Evolutionary conservation across 2,888 invertebrate species (phyloP).

Genomic region (Tenthredo distinguenda): DNA sequence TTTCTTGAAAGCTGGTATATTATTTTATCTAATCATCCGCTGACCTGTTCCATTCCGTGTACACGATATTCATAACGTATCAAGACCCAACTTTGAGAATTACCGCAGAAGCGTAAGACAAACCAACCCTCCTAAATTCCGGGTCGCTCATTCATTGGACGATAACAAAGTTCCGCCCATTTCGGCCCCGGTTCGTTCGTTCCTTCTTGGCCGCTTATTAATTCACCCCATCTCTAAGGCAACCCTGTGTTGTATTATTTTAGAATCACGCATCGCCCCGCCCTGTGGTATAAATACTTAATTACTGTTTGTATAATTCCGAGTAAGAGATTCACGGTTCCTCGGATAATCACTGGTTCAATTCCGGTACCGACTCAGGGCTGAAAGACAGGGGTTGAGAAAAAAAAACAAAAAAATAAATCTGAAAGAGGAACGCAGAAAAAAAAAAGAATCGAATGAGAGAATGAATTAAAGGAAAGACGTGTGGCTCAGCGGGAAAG

Average conservation of each 20-base stretch:
- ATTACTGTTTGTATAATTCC: constrained; percentile 6
- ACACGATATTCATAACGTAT: neutral
- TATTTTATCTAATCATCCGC: neutral
- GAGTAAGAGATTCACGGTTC: neutral
- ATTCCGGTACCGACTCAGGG: neutral
- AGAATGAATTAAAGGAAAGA: constrained; percentile 42
- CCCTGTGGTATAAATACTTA: constrained; percentile 27
- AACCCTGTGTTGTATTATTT: constrained; percentile 19
- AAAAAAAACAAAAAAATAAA: neutral
- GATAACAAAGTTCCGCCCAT: constrained; percentile 49
- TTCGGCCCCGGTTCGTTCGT: neutral
- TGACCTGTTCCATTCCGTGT: neutral
- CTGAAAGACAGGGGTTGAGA: neutral
- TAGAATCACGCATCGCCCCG: neutral
- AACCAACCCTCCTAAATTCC: constrained; percentile 1
- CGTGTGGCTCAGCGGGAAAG: constrained; percentile 38
- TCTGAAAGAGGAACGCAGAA: neutral
- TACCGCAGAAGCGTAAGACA: neutral
- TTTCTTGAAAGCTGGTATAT: neutral
- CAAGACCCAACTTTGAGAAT: neutral
- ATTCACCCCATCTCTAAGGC: constrained; percentile 32
- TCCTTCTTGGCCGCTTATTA: constrained; percentile 33
- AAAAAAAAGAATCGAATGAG: neutral
- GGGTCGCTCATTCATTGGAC: constrained; percentile 43
- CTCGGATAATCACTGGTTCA: neutral